Conservation (phyloP, 2,888 invertebrate species). For the Philhelius pedissequus region DNA sequence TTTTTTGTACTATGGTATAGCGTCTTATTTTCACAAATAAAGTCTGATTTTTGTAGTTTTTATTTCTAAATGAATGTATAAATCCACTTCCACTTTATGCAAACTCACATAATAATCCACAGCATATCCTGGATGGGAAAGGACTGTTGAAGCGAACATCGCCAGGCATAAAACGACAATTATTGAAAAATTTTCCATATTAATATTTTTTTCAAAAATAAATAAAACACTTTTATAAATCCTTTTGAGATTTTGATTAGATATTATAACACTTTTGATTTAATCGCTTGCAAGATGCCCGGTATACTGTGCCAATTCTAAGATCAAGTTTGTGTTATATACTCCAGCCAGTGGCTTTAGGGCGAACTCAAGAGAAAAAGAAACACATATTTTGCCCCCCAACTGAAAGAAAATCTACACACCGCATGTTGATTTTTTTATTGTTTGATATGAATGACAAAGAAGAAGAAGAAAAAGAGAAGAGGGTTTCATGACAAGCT, state of each 20-base stretch:
- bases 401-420: conserved; percentile 32
- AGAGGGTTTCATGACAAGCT: background rate
- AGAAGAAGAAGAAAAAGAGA: conserved; percentile 28
- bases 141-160: conserved; percentile 73
- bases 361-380: conserved; percentile 59
- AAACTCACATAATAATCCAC: conserved; percentile 83
- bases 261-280: conserved; percentile 74
- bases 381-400: conserved; percentile 63
- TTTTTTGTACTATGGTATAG: background rate
- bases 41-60: background rate
- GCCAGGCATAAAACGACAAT: conserved; percentile 74
- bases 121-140: conserved; percentile 79
- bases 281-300: conserved; percentile 76
- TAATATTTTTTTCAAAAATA: no score
- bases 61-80: no score
- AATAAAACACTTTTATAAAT: conserved; percentile 38
- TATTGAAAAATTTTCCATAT: conserved; percentile 75
- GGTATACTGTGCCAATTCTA: conserved; percentile 79
- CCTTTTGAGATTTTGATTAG: conserved; percentile 62
- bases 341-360: conserved; percentile 69
- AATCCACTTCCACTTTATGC: background rate
- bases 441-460: conserved; percentile 17
- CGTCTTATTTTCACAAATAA: background rate
- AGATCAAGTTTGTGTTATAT: conserved; percentile 78
- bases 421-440: background rate